A percentile compares a stretch with the other conserved stretches of the same genome.
phyloP scores from a whole-genome alignment of 2,888 invertebrate species.

The Congeria kusceri region DNA sequence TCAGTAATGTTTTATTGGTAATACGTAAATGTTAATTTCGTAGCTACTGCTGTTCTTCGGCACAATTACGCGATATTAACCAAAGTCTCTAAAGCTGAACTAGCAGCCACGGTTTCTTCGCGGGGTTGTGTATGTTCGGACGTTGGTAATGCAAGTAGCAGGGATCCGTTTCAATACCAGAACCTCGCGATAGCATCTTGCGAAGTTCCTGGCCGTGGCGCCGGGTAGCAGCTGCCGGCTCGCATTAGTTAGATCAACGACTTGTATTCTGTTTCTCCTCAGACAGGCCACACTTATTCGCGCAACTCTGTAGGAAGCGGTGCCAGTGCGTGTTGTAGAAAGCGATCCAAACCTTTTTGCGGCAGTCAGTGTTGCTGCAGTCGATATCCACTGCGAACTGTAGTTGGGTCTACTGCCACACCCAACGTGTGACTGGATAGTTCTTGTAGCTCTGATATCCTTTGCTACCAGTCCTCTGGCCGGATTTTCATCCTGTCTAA shows the following conservation, averaged over 20 bases:
- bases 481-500: constrained; percentile 1
- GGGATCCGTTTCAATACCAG: not conserved
- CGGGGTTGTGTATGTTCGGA: not conserved
- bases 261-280: not conserved
- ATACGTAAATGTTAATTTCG: too few species aligned
- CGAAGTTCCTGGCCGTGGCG: not conserved
- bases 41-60: too few species aligned
- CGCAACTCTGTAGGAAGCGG: not conserved
- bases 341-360: not conserved
- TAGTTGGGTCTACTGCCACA: constrained; percentile 6
- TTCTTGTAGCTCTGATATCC: not conserved
- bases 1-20: too few species aligned
- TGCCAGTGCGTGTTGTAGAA: not conserved
- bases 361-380: not conserved
- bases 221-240: not conserved
- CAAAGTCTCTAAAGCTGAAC: too few species aligned
- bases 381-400: constrained; percentile 3
- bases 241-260: not conserved
- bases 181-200: not conserved
- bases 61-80: too few species aligned
- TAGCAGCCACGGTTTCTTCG: too few species aligned
- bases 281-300: not conserved
- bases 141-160: not conserved
- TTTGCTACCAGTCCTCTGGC: not conserved
- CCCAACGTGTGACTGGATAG: not conserved